Evolutionary conservation across 2,797 vertebrate genomes (phyloP).

Genomic region (Steatocranus sp.): DNA sequence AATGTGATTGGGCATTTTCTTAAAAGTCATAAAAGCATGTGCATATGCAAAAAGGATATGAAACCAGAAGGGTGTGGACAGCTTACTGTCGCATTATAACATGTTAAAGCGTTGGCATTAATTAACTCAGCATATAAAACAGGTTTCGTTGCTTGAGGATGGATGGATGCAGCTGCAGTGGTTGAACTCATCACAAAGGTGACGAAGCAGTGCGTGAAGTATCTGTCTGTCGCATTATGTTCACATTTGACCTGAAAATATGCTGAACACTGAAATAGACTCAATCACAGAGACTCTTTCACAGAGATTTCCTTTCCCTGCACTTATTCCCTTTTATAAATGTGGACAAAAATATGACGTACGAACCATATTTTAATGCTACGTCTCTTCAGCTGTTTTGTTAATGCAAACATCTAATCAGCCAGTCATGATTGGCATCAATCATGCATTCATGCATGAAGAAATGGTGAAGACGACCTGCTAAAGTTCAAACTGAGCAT

Average conservation of each 20-base stretch:
- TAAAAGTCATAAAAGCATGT: conserved; percentile 31
- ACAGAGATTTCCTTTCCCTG: not conserved
- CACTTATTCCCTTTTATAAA: not conserved
- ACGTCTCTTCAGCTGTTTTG: not conserved
- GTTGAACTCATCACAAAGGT: not conserved
- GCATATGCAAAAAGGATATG: not conserved
- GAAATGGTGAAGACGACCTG: not conserved
- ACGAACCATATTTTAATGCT: not conserved
- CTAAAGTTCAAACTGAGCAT: not conserved
- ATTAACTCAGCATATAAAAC: not conserved
- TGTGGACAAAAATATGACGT: not conserved
- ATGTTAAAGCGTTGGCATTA: not conserved
- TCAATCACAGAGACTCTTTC: not conserved
- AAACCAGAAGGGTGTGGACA: not conserved
- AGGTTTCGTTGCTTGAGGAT: not conserved
- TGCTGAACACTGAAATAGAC: not conserved
- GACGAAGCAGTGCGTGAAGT: not conserved
- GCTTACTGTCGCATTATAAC: not conserved
- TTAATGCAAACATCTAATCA: not conserved
- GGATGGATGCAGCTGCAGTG: not conserved
- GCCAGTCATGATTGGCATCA: not conserved
- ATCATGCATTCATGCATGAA: not conserved
- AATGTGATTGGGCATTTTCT: conserved; percentile 15
- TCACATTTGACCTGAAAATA: not conserved
- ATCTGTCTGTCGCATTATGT: not conserved